A percentile compares a stretch with the other conserved stretches of the same genome.
Evolutionary conservation across 53 echinoderm and acorn worm genomes (phyloP).

Genomic region (Arbacia lixula): DNA sequence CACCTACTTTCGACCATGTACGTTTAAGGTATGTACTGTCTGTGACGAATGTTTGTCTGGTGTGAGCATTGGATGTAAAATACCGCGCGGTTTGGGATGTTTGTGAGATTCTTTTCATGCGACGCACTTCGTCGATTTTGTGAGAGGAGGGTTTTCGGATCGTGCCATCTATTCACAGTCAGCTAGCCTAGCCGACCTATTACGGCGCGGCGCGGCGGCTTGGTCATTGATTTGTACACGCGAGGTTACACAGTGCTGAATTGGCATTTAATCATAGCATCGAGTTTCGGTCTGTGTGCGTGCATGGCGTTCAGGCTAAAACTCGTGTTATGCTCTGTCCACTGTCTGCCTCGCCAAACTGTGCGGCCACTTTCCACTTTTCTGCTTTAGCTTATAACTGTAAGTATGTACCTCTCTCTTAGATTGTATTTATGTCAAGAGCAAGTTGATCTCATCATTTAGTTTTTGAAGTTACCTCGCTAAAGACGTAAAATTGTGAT

Average conservation of each 20-base stretch:
- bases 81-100: neutral
- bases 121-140: constrained; percentile 28
- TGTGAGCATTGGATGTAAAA: constrained; percentile 5
- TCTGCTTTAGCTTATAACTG: constrained; percentile 8
- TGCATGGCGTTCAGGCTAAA: constrained; percentile 10
- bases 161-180: neutral
- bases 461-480: neutral
- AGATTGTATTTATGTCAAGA: neutral
- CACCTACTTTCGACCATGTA: neutral
- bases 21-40: neutral
- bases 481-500: neutral
- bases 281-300: neutral
- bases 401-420: constrained; percentile 7
- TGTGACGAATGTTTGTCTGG: neutral
- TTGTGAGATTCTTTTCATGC: constrained; percentile 12
- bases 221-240: neutral
- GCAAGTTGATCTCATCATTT: neutral
- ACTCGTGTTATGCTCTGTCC: neutral
- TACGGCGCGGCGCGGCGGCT: constrained; percentile 40
- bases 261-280: constrained; percentile 43
- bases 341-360: neutral
- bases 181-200: neutral
- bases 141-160: constrained; percentile 16
- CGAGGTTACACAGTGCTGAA: constrained; percentile 25
- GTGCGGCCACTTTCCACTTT: neutral